These are phyloP conservation scores for Dreissena rostriformis DNA, from an alignment of 1,140 invertebrate genomes.

Conservation along the genomic window DNA sequence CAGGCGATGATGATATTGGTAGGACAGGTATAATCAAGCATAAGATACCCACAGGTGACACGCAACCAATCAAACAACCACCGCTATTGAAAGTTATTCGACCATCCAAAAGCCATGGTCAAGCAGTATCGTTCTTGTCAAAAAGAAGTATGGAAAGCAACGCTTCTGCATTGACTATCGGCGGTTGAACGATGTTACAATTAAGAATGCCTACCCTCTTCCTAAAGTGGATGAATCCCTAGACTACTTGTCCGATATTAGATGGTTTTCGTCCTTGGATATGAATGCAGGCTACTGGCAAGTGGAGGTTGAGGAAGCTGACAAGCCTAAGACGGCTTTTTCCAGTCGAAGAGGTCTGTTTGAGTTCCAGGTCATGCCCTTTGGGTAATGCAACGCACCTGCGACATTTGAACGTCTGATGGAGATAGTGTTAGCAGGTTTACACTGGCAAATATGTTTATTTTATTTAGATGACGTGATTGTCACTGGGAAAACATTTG, in stretches of 20 bases:
- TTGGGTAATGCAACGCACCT: slow-evolving; percentile 50
- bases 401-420: slow-evolving; percentile 60
- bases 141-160: slow-evolving; percentile 61
- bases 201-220: slow-evolving; percentile 16
- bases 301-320: neutral
- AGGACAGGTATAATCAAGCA: slow-evolving; percentile 45
- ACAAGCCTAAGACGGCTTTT: slow-evolving; percentile 29
- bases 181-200: slow-evolving; percentile 63
- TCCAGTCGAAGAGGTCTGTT: too few species aligned
- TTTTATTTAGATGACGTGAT: too few species aligned
- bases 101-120: slow-evolving; percentile 4
- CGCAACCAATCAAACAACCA: too few species aligned
- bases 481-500: too few species aligned
- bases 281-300: too few species aligned
- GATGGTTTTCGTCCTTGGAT: too few species aligned
- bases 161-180: slow-evolving; percentile 70
- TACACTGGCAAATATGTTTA: slow-evolving; percentile 35
- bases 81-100: neutral
- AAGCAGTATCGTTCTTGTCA: slow-evolving; percentile 49
- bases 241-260: too few species aligned
- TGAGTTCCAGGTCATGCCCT: too few species aligned
- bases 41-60: slow-evolving; percentile 32
- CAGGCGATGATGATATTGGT: slow-evolving; percentile 33
- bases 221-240: neutral
- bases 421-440: slow-evolving; percentile 34